A percentile compares a stretch with the other conserved stretches of the same genome.
Conservation (phyloP, 2,888 invertebrate genomes). For the Drosophila mimetica region DNA sequence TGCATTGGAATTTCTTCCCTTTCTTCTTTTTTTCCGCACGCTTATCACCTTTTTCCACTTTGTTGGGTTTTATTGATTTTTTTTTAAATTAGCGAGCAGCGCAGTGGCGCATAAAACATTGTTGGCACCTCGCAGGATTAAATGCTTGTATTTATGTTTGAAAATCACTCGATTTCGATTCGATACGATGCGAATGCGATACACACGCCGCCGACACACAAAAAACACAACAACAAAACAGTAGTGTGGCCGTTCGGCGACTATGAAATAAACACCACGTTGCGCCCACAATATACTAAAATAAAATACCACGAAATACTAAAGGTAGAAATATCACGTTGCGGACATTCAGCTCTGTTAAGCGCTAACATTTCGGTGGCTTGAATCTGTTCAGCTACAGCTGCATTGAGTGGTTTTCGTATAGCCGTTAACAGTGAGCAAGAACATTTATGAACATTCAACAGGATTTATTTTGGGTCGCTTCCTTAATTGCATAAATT, state of each 20-base stretch:
- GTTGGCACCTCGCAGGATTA: slow-evolving; percentile 24
- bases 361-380: no score
- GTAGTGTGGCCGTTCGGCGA: background rate
- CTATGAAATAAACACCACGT: background rate
- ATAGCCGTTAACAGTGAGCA: no score
- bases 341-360: no score
- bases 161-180: slow-evolving; percentile 6
- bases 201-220: slow-evolving; percentile 16
- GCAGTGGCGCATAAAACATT: slow-evolving; percentile 14
- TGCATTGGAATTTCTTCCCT: slow-evolving; percentile 44
- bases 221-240: slow-evolving; percentile 30
- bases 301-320: background rate
- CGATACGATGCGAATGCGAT: slow-evolving; percentile 10
- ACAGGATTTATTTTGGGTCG: no score
- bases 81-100: background rate
- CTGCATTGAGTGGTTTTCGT: no score
- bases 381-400: no score
- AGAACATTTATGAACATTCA: no score
- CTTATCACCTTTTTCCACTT: slow-evolving; percentile 71
- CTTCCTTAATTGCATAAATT: no score
- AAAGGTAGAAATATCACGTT: no score
- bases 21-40: slow-evolving; percentile 44
- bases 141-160: slow-evolving; percentile 9
- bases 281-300: background rate
- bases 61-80: background rate